Conservation (phyloP, 2,797 vertebrate genomes). For the Phrynocephalus forsythii region DNA sequence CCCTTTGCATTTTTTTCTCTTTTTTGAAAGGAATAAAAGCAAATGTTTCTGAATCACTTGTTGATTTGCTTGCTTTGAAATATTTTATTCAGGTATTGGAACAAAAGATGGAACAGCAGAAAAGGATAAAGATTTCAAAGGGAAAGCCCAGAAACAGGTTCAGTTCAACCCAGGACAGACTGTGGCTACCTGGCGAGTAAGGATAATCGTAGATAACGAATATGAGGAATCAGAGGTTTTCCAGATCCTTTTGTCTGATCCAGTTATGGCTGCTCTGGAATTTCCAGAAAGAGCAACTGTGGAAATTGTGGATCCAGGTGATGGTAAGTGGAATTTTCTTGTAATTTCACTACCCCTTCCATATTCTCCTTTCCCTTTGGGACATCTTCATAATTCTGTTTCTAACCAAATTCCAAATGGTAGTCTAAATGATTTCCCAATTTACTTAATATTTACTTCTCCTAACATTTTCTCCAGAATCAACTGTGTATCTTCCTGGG, state of each 20-base stretch:
- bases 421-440: neutral
- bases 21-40: too few relatives aligned
- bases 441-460: neutral
- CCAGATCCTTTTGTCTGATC: constrained; percentile 86
- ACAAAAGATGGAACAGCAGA: constrained; percentile 88
- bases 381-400: neutral
- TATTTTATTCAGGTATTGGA: constrained; percentile 79
- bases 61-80: constrained; percentile 5
- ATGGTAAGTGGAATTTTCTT: constrained; percentile 76
- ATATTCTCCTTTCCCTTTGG: neutral
- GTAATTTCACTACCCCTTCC: neutral
- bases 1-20: too few relatives aligned
- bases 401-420: neutral
- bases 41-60: neutral
- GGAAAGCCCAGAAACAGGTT: constrained; percentile 86
- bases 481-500: constrained; percentile 87
- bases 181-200: constrained; percentile 85
- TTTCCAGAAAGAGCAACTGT: constrained; percentile 81
- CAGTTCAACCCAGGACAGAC: constrained; percentile 90
- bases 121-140: constrained; percentile 88
- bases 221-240: constrained; percentile 89
- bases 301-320: constrained; percentile 89
- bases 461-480: constrained; percentile 78
- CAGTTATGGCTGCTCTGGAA: constrained; percentile 87
- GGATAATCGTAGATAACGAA: constrained; percentile 86